phyloP scores from a whole-genome alignment of 2,113 vertebrate species.

The Mungos mungo region DNA sequence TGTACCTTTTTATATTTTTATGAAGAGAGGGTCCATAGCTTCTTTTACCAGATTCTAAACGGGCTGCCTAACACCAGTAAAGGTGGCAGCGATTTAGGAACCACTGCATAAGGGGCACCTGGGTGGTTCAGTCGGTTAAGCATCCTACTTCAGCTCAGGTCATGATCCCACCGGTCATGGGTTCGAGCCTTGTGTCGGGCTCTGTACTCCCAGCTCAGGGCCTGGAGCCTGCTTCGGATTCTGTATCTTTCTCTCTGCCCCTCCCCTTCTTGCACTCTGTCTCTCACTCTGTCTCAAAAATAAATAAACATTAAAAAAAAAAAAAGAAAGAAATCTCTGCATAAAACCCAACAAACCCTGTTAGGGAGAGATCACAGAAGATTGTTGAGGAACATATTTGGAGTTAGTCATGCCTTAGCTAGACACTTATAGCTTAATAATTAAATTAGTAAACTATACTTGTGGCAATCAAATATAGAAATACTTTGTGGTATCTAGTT shows the following conservation, averaged over 20 bases:
- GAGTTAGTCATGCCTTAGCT: not conserved
- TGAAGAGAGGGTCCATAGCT: not conserved
- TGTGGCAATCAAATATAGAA: not conserved
- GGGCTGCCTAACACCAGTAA: not conserved
- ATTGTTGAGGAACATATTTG: not conserved
- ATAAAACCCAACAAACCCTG: not conserved
- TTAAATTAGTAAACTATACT: not conserved
- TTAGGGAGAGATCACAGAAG: not conserved
- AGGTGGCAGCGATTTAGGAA: not conserved
- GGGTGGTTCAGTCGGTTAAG: too few relatives aligned
- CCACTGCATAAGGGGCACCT: not conserved
- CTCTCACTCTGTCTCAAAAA: too few relatives aligned
- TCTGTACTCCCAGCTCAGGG: too few relatives aligned
- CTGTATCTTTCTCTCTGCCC: too few relatives aligned
- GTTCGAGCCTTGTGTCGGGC: too few relatives aligned
- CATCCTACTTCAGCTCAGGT: too few relatives aligned
- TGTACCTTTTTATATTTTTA: not conserved
- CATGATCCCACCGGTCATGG: too few relatives aligned
- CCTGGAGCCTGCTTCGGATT: too few relatives aligned
- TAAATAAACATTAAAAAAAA: too few relatives aligned
- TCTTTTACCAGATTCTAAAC: constrained; percentile 7
- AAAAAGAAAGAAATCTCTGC: too few relatives aligned
- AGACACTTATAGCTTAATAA: not conserved
- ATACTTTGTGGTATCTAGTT: not conserved
- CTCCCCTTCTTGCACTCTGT: too few relatives aligned